Conservation (phyloP, 2,797 vertebrate genomes). For the Micropoecilia bifurca region DNA sequence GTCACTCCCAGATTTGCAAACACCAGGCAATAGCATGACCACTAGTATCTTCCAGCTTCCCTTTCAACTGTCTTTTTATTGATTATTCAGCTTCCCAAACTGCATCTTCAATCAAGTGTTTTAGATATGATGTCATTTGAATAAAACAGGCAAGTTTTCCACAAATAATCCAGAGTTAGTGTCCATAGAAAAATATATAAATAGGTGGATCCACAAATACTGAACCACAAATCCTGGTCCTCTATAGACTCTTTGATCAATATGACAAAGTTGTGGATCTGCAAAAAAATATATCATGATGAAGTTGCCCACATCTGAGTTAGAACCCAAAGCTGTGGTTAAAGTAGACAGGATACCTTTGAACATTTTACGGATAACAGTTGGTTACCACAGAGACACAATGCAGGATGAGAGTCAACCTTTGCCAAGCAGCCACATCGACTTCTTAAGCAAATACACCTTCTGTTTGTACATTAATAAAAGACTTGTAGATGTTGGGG, state of each 20-base stretch:
- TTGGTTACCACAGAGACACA: background rate
- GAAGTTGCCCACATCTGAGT: background rate
- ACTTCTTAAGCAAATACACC: slow-evolving; percentile 1
- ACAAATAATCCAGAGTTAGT: background rate
- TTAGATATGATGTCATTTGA: background rate
- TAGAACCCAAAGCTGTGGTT: background rate
- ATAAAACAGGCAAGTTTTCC: background rate
- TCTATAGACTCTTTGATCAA: background rate
- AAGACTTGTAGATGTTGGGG: background rate
- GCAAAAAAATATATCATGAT: background rate
- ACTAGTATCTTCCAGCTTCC: background rate
- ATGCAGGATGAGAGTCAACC: background rate
- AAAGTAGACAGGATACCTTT: background rate
- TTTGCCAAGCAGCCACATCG: background rate
- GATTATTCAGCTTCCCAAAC: background rate
- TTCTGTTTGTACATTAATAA: background rate
- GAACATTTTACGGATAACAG: background rate
- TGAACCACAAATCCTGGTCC: background rate
- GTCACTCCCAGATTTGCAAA: background rate
- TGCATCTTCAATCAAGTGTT: background rate
- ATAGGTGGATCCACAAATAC: background rate
- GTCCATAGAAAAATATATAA: background rate
- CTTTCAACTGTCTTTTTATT: background rate
- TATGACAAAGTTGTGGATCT: background rate
- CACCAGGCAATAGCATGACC: background rate